Evolutionary conservation across 2,888 invertebrate genomes (phyloP), one percentile per base, ranked within the genome.

Genomic region (Eulithis testata): DNA sequence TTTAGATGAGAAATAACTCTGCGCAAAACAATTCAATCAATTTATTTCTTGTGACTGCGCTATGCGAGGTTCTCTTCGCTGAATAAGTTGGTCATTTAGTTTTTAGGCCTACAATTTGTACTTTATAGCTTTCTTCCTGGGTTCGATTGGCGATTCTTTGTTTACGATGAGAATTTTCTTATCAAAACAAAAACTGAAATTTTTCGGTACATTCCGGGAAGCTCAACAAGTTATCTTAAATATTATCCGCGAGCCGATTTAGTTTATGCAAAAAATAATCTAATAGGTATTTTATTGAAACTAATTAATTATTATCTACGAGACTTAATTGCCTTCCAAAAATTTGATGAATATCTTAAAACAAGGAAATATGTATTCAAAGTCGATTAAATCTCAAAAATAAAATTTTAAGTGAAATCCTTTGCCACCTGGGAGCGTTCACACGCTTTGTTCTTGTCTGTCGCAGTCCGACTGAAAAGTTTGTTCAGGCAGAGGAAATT

Each of bases 1-100:
- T 70, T 68, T 60, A 62, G 68, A 70, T 70, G 72, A 68, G 73
- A 72, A 73, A 72, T 70, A 73, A 62, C 56, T 63, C 63, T 14
- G 69, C 62, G 62, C 58, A 60, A 70, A 73, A 72, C 72, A 69
- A 69, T 72, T 69, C 68, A 63, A 72, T 67, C 63, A 69, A 68
- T 68, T 70, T 69, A 55, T 69, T 65, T 69, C 57, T 63, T 65
- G 54, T 63, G 56, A 67, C 68, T 65, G 21, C 37, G 21, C 21
- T 60, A 59, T 66, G 68, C 12, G 14, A 14, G 49, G 55, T 62
- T 71, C 63, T 70, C 64, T 67, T 66, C 51, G 66, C 57, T 61
- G 71, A 63, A 66, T 66, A 66, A 69, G 58, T 60, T 67, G 53
- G 57, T 62, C 47, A 66, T 68, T 68, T 67, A 6, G 9, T 8